phyloP scores from a whole-genome alignment of 1,140 invertebrate species.

The Melanaphis sacchari region DNA sequence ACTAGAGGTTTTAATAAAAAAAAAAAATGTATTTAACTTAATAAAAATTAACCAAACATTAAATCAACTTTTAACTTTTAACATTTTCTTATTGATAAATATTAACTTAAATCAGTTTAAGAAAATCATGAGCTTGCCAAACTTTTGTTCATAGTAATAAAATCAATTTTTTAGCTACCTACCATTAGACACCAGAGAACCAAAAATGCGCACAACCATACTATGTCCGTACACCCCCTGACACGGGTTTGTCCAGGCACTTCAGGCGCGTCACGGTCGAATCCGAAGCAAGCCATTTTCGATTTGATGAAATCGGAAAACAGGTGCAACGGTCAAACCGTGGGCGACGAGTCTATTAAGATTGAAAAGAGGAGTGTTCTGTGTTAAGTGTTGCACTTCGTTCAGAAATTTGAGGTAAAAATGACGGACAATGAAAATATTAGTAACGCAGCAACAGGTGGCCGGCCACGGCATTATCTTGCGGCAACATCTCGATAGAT shows the following conservation, averaged over 20 bases:
- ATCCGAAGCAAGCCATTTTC: conserved; percentile 59
- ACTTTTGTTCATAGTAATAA: neutral
- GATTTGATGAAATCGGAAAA: neutral
- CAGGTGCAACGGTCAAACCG: neutral
- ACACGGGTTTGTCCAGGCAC: conserved; percentile 56
- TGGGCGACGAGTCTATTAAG: neutral
- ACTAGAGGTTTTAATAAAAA: neutral
- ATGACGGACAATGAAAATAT: neutral
- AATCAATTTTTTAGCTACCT: conserved; percentile 60
- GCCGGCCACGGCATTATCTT: neutral
- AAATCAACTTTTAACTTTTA: neutral
- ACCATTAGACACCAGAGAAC: conserved; percentile 90
- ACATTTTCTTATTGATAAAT: neutral
- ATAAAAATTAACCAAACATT: neutral
- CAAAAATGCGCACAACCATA: conserved; percentile 83
- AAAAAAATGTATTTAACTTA: neutral
- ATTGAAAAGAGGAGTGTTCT: neutral
- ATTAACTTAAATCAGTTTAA: neutral
- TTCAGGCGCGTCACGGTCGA: conserved; percentile 48
- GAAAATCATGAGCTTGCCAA: neutral
- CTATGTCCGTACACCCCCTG: conserved; percentile 80
- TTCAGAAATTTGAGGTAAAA: neutral
- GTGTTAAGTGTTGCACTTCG: neutral
- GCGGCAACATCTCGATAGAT: neutral
- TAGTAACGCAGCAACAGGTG: conserved; percentile 16